A percentile compares a stretch with the other conserved stretches of the same genome.
phyloP scores from a whole-genome alignment of 2,113 vertebrate genomes.

The Eublepharis macularius region DNA sequence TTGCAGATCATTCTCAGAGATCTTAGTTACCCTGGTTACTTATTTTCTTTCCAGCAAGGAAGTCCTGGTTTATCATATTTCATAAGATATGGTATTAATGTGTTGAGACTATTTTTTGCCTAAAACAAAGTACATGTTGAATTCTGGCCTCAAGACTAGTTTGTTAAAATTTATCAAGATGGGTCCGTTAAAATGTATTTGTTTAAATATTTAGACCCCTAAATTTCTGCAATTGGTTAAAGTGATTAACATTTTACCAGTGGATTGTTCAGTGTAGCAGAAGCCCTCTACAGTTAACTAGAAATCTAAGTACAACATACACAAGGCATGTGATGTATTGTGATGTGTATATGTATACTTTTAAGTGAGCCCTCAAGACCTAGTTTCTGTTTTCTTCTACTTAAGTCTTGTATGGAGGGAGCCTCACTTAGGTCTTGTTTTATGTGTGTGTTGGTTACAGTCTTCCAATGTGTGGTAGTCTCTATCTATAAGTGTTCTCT shows the following conservation, averaged over 20 bases:
- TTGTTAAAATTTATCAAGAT: not conserved
- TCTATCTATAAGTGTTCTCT: no score
- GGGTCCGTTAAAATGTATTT: not conserved
- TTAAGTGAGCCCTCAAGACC: no score
- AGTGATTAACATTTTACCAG: not conserved
- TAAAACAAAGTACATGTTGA: not conserved
- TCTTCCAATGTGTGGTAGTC: no score
- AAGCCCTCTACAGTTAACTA: no score
- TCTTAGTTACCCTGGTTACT: not conserved
- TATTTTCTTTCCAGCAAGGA: conserved; percentile 10
- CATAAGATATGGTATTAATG: not conserved
- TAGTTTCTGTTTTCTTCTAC: no score
- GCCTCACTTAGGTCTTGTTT: no score
- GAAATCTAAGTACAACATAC: no score
- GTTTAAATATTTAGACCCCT: not conserved
- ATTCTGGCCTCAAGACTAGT: not conserved
- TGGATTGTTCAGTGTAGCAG: not conserved
- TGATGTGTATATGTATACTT: no score
- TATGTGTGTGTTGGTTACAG: no score
- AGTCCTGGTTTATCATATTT: not conserved
- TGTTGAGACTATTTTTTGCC: not conserved
- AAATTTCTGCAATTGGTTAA: not conserved
- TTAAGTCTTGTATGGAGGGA: no score
- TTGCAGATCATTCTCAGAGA: not conserved
- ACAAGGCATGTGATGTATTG: no score